Evolutionary conservation across 2,888 invertebrate species (phyloP).

Genomic region (Cryptus viduatorius): DNA sequence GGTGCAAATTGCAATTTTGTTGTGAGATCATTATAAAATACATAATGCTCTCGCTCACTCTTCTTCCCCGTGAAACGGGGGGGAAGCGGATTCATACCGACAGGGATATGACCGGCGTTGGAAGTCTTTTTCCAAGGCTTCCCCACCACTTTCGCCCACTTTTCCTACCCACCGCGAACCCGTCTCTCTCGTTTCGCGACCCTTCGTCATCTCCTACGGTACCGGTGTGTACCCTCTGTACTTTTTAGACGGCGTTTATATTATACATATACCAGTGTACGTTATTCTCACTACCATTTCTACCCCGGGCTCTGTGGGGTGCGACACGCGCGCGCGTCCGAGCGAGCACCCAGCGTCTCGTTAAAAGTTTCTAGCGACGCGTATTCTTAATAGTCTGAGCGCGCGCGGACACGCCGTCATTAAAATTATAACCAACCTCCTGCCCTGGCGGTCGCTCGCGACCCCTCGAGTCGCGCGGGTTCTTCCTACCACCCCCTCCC

Average conservation of each 20-base stretch:
- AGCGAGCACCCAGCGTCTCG: conserved; percentile 79
- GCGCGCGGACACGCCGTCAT: conserved; percentile 85
- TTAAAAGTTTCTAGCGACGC: conserved; percentile 85
- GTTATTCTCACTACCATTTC: conserved; percentile 61
- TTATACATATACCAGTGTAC: conserved; percentile 42
- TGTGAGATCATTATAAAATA: conserved; percentile 84
- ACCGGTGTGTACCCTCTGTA: conserved; percentile 20
- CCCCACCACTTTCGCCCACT: conserved; percentile 58
- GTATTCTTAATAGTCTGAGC: conserved; percentile 85
- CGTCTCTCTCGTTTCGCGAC: conserved; percentile 17
- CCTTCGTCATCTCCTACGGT: conserved; percentile 36
- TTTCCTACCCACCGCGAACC: conserved; percentile 47
- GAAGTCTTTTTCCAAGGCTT: conserved; percentile 40
- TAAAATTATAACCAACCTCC: conserved; percentile 84
- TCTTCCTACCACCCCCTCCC: conserved; percentile 68
- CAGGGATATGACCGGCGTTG: conserved; percentile 49
- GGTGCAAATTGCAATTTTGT: conserved; percentile 84
- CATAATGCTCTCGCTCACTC: conserved; percentile 79
- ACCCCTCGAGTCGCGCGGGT: conserved; percentile 66
- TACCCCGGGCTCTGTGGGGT: not conserved
- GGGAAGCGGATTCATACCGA: conserved; percentile 36
- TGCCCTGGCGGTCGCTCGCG: conserved; percentile 62
- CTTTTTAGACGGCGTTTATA: not conserved
- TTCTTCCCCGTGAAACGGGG: conserved; percentile 17
- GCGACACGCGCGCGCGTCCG: conserved; percentile 66